phyloP scores from a whole-genome alignment of 23 tunicate species.

The Styela clava region DNA sequence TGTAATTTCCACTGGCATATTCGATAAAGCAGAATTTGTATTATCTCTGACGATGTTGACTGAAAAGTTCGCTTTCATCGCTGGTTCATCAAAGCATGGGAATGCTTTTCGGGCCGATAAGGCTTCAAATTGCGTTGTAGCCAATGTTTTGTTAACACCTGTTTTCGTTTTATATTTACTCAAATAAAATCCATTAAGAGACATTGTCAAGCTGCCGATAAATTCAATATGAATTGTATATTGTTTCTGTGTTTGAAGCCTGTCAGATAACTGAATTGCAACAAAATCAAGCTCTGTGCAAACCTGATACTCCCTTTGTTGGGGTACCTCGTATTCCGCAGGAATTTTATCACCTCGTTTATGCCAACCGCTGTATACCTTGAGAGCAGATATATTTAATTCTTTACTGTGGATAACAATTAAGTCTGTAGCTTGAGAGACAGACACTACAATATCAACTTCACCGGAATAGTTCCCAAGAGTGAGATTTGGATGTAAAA shows the following conservation, averaged over 20 bases:
- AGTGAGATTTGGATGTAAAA: slow-evolving; percentile 70
- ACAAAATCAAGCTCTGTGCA: slow-evolving; percentile 54
- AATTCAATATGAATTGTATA: slow-evolving; percentile 45
- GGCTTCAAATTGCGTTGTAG: slow-evolving; percentile 87
- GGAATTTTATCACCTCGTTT: neutral
- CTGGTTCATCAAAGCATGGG: slow-evolving; percentile 97
- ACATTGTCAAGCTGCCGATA: slow-evolving; percentile 40
- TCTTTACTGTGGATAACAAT: slow-evolving; percentile 50
- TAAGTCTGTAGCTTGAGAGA: slow-evolving; percentile 18
- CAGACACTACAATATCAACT: slow-evolving; percentile 34
- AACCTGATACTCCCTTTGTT: neutral
- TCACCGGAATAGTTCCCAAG: slow-evolving; percentile 29
- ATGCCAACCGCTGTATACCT: neutral
- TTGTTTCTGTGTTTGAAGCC: slow-evolving; percentile 20
- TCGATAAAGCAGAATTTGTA: slow-evolving; percentile 42
- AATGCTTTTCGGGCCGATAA: slow-evolving; percentile 76
- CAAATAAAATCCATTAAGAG: slow-evolving; percentile 73
- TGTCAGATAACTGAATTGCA: slow-evolving; percentile 28
- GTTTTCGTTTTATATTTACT: slow-evolving; percentile 55
- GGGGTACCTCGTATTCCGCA: neutral
- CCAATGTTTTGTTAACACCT: slow-evolving; percentile 61
- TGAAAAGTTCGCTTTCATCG: slow-evolving; percentile 70
- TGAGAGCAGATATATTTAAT: slow-evolving; percentile 15
- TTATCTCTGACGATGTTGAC: slow-evolving; percentile 53
- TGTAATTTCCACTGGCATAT: slow-evolving; percentile 66